Evolutionary conservation across 2,888 invertebrate genomes (phyloP).

Genomic region (Deladenus siricidicola): DNA sequence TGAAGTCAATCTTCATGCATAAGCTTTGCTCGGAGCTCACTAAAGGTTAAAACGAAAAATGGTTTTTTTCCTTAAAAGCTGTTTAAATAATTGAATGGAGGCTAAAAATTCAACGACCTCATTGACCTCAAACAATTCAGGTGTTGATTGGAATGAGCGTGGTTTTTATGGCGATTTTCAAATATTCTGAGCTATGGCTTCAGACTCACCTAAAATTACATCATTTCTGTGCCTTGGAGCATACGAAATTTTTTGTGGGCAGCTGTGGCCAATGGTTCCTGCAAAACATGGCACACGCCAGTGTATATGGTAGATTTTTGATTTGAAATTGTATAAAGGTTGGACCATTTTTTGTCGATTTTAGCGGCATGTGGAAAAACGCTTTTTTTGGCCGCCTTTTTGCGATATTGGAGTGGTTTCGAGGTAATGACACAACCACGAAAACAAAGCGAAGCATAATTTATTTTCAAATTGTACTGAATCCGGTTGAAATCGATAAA

Average conservation of each 20-base stretch:
- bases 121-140: conserved; percentile 27
- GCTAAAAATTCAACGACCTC: too few relatives aligned
- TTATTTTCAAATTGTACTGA: too few relatives aligned
- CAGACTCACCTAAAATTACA: conserved; percentile 23
- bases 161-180: conserved; percentile 44
- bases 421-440: not conserved
- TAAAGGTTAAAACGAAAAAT: too few relatives aligned
- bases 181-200: conserved; percentile 48
- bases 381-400: conserved; percentile 28
- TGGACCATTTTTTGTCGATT: not conserved
- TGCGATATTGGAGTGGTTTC: conserved; percentile 28
- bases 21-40: too few relatives aligned
- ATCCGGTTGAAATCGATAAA: too few relatives aligned
- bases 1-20: too few relatives aligned
- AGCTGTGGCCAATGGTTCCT: conserved; percentile 45
- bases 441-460: conserved; percentile 6
- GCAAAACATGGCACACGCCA: conserved; percentile 42
- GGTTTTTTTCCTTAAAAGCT: too few relatives aligned
- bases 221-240: conserved; percentile 26
- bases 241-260: conserved; percentile 33
- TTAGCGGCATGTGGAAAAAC: conserved; percentile 27
- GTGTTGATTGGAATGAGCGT: conserved; percentile 41
- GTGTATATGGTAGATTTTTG: conserved; percentile 12
- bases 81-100: too few relatives aligned
- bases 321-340: not conserved